Base-by-base conservation (phyloP, 1,140 invertebrate species). In the Drosophila orena region DNA sequence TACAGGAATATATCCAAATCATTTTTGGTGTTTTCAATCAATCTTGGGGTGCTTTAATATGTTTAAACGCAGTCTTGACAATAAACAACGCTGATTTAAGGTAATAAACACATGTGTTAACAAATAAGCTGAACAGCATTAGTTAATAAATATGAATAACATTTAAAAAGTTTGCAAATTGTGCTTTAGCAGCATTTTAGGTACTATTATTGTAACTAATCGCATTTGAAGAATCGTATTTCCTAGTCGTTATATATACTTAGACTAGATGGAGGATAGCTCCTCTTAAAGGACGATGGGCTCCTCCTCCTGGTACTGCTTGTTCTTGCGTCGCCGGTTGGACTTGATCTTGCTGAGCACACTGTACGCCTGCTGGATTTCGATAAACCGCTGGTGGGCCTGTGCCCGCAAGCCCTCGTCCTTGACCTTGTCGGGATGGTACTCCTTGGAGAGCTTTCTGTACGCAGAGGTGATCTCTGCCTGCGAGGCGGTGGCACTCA, bases 351-450 rank as follows among this genome's bases (percentile, higher is more conserved):
- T 96, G 4, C 97, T 98, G 1, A 99, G 93, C 24, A 97, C 96
- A 83, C 98, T 97, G 84, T 98, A 99, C 0, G 98, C 97, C 92
- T 97, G 95, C 89, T 98, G 97, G 69, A 99, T 97, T 88, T 98
- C 97, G 93, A 98, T 97, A 85, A 99, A 99, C 58, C 94, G 95
- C 79, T 97, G 95, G 89, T 98, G 96, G 2, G 97, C 97, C 6
- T 93, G 93, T 11, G 93, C 92, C 11, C 94, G 93, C 62, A 95
- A 94, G 0, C 93, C 92, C 1, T 94, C 93, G 76, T 97, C 96
- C 91, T 97, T 96, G 4, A 96, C 95, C 92, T 97, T 98, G 83
- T 99, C 98, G 0, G 98, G 98, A 93, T 99, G 98, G 93, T 96
- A 96, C 91, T 98, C 95, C n/a, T 96, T 95, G 0, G 97, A 97